A percentile compares a stretch with the other conserved stretches of the same genome.
Conservation (phyloP, 2,888 invertebrate species). For the Tryphoninae sp. region DNA sequence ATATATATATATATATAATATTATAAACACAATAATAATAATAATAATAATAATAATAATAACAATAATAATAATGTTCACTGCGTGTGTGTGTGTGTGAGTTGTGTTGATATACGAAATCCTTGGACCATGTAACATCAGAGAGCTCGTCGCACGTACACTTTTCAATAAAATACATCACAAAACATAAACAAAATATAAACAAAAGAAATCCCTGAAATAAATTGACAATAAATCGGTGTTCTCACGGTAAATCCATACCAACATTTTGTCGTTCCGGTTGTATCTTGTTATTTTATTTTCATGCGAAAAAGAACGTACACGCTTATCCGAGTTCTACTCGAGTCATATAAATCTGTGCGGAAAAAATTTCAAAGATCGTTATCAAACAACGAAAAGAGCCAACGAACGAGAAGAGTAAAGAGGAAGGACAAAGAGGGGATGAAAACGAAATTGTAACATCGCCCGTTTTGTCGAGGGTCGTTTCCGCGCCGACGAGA, state of each 20-base stretch:
- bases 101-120: background rate
- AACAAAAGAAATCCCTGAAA: constrained; percentile 18
- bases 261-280: constrained; percentile 2
- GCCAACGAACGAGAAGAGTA: constrained; percentile 11
- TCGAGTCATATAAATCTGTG: background rate
- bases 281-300: constrained; percentile 5
- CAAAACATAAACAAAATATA: constrained; percentile 34
- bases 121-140: background rate
- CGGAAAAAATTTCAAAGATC: constrained; percentile 33
- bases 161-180: constrained; percentile 36
- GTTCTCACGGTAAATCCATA: background rate
- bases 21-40: too few relatives aligned
- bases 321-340: background rate
- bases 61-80: too few relatives aligned
- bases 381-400: constrained; percentile 24
- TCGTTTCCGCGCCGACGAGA: constrained; percentile 38
- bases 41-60: too few relatives aligned
- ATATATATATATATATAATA: too few relatives aligned
- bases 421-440: background rate
- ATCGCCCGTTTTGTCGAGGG: constrained; percentile 24
- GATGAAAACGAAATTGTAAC: constrained; percentile 22
- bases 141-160: constrained; percentile 6
- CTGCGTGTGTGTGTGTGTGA: background rate
- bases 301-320: background rate
- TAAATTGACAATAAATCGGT: constrained; percentile 25